Conservation (phyloP, 2,113 vertebrate genomes). For the Psittacula cyanocephala region DNA sequence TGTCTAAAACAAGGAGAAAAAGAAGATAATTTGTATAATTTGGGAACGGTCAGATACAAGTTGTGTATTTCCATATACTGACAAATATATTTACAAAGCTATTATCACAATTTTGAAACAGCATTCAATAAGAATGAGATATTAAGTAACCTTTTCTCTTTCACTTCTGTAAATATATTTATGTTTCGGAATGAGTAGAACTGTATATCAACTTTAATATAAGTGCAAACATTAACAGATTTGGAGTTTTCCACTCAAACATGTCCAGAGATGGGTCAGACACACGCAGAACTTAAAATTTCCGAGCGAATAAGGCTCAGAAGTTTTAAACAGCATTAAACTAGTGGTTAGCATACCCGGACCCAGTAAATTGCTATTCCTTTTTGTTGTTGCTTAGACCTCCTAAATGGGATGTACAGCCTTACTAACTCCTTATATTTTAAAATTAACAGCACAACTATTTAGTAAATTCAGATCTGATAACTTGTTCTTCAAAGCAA, state of each 20-base stretch:
- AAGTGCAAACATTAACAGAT: not conserved
- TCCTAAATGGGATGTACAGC: not conserved
- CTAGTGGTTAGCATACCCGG: not conserved
- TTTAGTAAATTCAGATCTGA: not conserved
- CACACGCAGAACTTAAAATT: not conserved
- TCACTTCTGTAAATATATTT: not conserved
- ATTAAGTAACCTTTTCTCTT: not conserved
- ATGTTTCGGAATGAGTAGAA: not conserved
- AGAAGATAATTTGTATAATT: not conserved
- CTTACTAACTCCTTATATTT: not conserved
- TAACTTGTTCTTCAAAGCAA: not conserved
- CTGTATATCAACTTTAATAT: not conserved
- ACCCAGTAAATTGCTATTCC: fast-evolving
- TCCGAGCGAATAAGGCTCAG: not conserved
- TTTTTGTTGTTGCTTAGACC: not conserved
- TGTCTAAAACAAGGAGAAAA: constrained; percentile 73
- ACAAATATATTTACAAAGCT: not conserved
- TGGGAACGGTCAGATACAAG: not conserved
- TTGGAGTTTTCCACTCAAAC: not conserved
- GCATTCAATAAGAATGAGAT: not conserved
- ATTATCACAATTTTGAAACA: not conserved
- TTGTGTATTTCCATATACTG: not conserved
- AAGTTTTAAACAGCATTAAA: not conserved
- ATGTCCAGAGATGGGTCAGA: not conserved
- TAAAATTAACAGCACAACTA: not conserved